phyloP scores from a whole-genome alignment of 2,113 vertebrate species.

The Egretta garzetta region DNA sequence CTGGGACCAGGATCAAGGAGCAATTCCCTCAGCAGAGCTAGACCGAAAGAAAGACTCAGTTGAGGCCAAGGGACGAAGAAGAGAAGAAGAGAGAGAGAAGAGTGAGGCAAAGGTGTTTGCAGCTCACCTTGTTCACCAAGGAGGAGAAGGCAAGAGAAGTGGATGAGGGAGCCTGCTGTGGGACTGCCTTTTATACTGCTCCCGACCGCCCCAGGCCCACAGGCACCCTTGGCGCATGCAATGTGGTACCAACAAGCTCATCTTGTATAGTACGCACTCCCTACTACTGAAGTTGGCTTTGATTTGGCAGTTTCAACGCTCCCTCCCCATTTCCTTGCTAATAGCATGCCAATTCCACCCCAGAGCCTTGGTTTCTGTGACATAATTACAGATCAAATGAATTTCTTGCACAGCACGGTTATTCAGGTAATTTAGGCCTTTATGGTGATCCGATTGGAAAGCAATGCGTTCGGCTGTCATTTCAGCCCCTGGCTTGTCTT shows the following conservation, averaged over 20 bases:
- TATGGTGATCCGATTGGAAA: not conserved
- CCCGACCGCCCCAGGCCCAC: not conserved
- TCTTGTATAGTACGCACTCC: not conserved
- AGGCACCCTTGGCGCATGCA: rapidly evolving
- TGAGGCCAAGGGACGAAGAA: too few relatives aligned
- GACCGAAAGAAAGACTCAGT: too few relatives aligned
- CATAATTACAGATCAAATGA: not conserved
- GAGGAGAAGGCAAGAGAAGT: too few relatives aligned
- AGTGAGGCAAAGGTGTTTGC: too few relatives aligned
- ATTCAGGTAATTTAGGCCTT: not conserved
- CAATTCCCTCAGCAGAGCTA: too few relatives aligned
- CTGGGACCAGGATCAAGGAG: too few relatives aligned
- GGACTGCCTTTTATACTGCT: too few relatives aligned
- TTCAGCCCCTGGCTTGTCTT: not conserved
- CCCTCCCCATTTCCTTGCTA: not conserved
- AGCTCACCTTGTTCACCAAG: too few relatives aligned
- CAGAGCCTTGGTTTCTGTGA: not conserved
- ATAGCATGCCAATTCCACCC: not conserved
- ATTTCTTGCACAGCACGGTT: not conserved
- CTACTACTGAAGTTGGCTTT: not conserved
- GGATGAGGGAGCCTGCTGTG: too few relatives aligned
- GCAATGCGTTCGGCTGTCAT: not conserved
- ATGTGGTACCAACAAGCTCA: not conserved
- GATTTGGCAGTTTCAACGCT: not conserved
- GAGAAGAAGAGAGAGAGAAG: too few relatives aligned